phyloP scores from a whole-genome alignment of 2,797 vertebrate genomes.

The Sarcoramphus papa region DNA sequence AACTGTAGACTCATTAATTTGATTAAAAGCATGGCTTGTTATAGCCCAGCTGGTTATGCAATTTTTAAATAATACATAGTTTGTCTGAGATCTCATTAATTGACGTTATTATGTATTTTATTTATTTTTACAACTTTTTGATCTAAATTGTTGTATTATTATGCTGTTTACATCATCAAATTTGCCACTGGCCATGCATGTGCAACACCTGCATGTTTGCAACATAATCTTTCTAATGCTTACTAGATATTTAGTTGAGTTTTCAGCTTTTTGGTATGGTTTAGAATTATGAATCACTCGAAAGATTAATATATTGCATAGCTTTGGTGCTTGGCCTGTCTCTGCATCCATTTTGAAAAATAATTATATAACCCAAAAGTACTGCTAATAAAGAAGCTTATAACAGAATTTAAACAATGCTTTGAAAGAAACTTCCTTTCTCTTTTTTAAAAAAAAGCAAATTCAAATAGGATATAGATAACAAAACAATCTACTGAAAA shows the following conservation, averaged over 20 bases:
- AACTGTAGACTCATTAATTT: conserved; percentile 70
- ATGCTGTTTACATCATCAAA: neutral
- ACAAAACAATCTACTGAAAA: neutral
- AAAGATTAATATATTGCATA: neutral
- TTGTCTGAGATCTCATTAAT: conserved; percentile 49
- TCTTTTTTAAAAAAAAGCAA: neutral
- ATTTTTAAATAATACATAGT: conserved; percentile 49
- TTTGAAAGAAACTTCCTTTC: neutral
- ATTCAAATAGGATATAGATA: neutral
- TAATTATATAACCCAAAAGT: neutral
- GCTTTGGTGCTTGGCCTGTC: neutral
- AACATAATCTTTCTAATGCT: neutral
- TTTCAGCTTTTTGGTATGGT: neutral
- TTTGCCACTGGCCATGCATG: neutral
- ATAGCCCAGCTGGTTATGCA: conserved; percentile 60
- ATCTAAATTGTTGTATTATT: neutral
- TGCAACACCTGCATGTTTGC: neutral
- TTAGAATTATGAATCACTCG: neutral
- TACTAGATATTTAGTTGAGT: neutral
- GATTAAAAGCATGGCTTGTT: conserved; percentile 67
- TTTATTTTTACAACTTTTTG: conserved; percentile 3
- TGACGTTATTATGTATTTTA: conserved; percentile 19
- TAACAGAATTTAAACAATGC: neutral
- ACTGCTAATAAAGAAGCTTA: neutral
- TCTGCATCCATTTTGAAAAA: neutral